Percentiles rank a stretch among this genome's conserved stretches.
Conservation (phyloP, 1,140 invertebrate genomes). For the Pantala flavescens region DNA sequence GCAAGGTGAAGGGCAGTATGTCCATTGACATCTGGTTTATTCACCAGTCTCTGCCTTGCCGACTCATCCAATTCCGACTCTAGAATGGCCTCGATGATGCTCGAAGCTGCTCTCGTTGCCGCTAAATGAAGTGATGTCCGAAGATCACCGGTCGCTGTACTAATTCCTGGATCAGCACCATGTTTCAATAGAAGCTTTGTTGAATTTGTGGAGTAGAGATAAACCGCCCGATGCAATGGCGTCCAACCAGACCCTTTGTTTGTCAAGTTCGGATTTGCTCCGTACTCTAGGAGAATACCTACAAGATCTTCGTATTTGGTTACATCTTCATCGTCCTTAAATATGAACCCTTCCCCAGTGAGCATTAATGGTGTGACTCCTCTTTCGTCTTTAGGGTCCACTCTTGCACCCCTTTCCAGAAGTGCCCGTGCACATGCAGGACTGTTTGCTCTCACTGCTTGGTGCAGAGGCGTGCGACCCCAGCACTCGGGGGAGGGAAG, state of each 20-base stretch:
- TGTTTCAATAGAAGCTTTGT: background rate
- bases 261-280: background rate
- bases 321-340: background rate
- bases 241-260: background rate
- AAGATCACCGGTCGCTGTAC: background rate
- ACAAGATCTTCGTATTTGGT: background rate
- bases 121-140: background rate
- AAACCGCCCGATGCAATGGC: background rate
- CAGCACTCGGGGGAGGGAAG: background rate
- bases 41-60: background rate
- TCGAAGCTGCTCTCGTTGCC: background rate
- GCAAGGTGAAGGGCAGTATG: conserved; percentile 10
- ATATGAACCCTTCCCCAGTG: background rate
- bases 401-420: background rate
- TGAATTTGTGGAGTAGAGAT: background rate
- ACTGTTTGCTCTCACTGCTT: background rate
- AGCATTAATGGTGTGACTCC: background rate
- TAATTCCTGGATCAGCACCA: background rate
- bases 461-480: conserved; percentile 14
- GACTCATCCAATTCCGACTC: background rate
- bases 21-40: background rate
- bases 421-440: background rate
- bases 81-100: background rate
- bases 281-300: background rate
- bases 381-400: background rate